phyloP scores from a whole-genome alignment of 2,797 vertebrate genomes.

The Salarias fasciatus region DNA sequence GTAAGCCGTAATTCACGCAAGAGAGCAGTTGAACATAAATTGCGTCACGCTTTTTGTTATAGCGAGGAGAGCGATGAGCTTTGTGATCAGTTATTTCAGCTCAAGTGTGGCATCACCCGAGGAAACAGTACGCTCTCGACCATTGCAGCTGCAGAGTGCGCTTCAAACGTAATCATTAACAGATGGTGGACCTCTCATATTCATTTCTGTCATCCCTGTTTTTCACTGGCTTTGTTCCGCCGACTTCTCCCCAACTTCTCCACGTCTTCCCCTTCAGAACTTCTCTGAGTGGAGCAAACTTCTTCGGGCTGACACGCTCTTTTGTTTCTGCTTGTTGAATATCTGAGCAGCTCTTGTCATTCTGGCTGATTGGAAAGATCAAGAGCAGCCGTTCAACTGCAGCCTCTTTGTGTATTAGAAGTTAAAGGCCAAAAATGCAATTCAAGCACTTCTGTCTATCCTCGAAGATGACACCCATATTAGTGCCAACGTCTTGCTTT shows the following conservation, averaged over 20 bases:
- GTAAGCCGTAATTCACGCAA: constrained; percentile 3
- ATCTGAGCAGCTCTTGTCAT: constrained; percentile 71
- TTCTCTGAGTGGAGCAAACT: constrained; percentile 53
- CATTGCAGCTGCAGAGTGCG: constrained; percentile 49
- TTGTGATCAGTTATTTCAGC: constrained; percentile 13
- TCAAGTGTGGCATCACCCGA: constrained; percentile 8
- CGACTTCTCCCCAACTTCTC: constrained; percentile 50
- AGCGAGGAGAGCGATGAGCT: constrained; percentile 17
- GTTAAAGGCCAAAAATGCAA: constrained; percentile 74
- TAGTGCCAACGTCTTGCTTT: constrained; percentile 63
- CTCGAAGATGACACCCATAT: constrained; percentile 66
- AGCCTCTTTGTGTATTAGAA: constrained; percentile 60
- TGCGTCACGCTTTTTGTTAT: constrained; percentile 17
- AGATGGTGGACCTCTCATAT: constrained; percentile 60
- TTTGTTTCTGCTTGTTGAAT: constrained; percentile 74
- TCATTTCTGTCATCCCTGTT: constrained; percentile 38
- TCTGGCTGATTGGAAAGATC: constrained; percentile 74
- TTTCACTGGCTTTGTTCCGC: constrained; percentile 49
- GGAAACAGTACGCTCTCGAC: constrained; percentile 45
- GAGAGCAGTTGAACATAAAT: constrained; percentile 9
- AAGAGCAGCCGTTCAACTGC: constrained; percentile 62
- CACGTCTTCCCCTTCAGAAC: constrained; percentile 52
- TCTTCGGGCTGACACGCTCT: constrained; percentile 60
- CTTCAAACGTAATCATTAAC: constrained; percentile 60
- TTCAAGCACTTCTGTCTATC: constrained; percentile 72